Evolutionary conservation across 2,113 vertebrate genomes (phyloP).

Genomic region (Urocynchramus pylzowi): DNA sequence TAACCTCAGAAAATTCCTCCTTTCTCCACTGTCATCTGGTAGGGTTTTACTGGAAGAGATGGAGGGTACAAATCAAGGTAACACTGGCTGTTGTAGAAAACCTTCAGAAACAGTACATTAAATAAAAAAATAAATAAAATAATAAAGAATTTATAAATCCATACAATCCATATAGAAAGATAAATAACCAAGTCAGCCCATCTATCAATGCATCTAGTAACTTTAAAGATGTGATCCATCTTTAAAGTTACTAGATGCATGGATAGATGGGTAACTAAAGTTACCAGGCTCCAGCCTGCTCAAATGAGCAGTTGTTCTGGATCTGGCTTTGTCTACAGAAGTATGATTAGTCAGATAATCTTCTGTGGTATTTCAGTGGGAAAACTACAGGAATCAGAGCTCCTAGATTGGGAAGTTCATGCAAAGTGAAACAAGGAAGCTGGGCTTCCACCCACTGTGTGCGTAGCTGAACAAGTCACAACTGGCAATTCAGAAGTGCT

Average conservation of each 20-base stretch:
- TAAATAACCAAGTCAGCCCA: not conserved
- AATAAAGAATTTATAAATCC: not conserved
- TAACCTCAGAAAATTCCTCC: not conserved
- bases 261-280: too few species aligned
- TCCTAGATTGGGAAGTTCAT: not conserved
- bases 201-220: not conserved
- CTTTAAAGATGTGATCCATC: not conserved
- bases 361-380: not conserved
- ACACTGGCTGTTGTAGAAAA: not conserved
- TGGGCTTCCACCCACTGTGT: accelerated
- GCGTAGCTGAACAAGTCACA: not conserved
- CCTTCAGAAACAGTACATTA: not conserved
- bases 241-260: too few species aligned
- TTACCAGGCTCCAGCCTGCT: not conserved
- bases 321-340: not conserved
- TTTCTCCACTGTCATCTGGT: not conserved
- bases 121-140: not conserved
- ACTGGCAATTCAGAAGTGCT: not conserved
- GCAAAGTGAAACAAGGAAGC: not conserved
- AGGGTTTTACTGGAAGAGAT: not conserved
- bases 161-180: not conserved
- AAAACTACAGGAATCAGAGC: not conserved
- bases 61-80: not conserved
- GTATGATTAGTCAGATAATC: not conserved
- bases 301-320: not conserved